Base-by-base conservation (phyloP, 2,113 vertebrate species). In the Planiliza haematocheilus region DNA sequence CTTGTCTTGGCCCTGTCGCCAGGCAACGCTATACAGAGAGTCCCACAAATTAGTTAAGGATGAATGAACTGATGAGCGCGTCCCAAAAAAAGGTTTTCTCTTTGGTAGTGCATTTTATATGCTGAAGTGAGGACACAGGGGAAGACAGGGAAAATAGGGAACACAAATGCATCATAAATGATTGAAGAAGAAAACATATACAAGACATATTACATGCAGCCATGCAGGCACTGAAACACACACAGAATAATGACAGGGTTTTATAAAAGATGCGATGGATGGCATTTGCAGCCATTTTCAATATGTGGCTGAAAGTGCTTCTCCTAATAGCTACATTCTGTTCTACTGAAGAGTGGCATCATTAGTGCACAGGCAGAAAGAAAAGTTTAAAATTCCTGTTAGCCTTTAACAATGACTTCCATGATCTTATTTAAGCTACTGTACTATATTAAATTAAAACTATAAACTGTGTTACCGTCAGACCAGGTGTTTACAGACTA, bases 21-120 rank as follows among this genome's bases (percentile, higher is more conserved):
- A 84, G 65, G 86, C 83, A 90, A 91, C 83, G 42, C 59, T 50
- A 61, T 56, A 76, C 61, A 71, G 65, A 72, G 39, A 84, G 74
- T 51, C 59, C 60, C 74, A 55, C 21, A 30, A 82, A 83, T 90
- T 86, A 89, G 81, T 82, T 42, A 57, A 78, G 85, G 86, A 58
- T 84, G 77, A 84, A 77, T 53, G 72, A 65, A 51, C 72, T 76
- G 77, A 89, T 82, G 79, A 88, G 69, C 37, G 6, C 68, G 52
- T 75, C 79, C 62, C 20, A 75, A 83, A 88, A 86, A 81, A 83
- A 61, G 59, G 61, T 70, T 58, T 82, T 24, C n/a, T 67, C 41
- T 76, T 70, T 65, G 48, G 41, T 43, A 13, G 74, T 59, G 63
- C 50, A 61, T 76, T 75, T 89, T 51, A 76, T 17, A 74, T 74